phyloP scores from a whole-genome alignment of 2,888 invertebrate genomes.

The Philopedon plagiatum region DNA sequence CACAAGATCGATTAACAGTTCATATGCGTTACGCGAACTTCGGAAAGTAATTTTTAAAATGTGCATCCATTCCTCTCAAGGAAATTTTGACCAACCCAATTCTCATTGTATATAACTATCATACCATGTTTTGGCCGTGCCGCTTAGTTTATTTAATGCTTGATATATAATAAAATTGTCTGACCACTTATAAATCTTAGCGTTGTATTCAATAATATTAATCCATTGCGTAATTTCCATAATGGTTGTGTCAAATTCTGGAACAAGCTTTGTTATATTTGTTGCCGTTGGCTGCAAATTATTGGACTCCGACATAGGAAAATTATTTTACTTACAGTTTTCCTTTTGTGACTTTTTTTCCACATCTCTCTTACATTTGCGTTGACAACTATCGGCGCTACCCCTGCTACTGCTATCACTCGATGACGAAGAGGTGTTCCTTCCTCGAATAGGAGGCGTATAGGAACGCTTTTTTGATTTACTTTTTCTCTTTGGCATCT shows the following conservation, averaged over 20 bases:
- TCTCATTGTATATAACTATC: slow-evolving; percentile 2
- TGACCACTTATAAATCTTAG: background rate
- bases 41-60: background rate
- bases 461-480: too few relatives aligned
- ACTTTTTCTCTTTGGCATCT: too few relatives aligned
- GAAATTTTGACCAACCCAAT: slow-evolving; percentile 7
- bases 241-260: slow-evolving; percentile 21
- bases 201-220: slow-evolving; percentile 19
- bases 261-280: slow-evolving; percentile 4
- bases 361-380: background rate
- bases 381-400: background rate
- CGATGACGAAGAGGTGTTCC: too few relatives aligned
- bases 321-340: background rate
- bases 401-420: too few relatives aligned
- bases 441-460: too few relatives aligned
- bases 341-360: background rate
- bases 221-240: slow-evolving; percentile 16
- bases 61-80: slow-evolving; percentile 3
- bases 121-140: slow-evolving; percentile 5
- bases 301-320: background rate
- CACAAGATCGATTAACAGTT: slow-evolving; percentile 6
- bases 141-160: slow-evolving; percentile 4
- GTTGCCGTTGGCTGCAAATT: background rate
- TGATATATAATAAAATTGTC: slow-evolving; percentile 8
- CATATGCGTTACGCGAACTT: background rate